Percentiles rank a stretch among this genome's conserved stretches.
These are phyloP conservation scores for Noturus placidus DNA, from an alignment of 2,113 vertebrate genomes.

Conservation along the genomic window DNA sequence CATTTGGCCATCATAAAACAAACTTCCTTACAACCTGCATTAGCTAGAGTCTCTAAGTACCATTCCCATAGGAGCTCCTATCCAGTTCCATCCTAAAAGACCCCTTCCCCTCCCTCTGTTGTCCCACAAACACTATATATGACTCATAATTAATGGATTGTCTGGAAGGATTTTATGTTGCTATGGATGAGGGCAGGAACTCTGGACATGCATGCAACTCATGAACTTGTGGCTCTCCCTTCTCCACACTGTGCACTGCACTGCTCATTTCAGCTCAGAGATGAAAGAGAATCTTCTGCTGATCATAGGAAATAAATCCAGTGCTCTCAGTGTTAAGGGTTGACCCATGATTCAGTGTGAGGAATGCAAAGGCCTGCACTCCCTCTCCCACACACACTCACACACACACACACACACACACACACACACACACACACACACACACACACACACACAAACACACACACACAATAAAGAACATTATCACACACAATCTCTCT, in stretches of 20 bases:
- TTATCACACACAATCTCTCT: no score
- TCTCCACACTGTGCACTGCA: not conserved
- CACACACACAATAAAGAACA: slow-evolving; percentile 3
- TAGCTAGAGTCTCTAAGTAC: slow-evolving; percentile 4
- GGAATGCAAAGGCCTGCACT: slow-evolving; percentile 48
- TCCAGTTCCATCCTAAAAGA: slow-evolving; percentile 72
- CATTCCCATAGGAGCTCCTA: slow-evolving; percentile 34
- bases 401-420: slow-evolving; percentile 14
- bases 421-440: slow-evolving; percentile 16
- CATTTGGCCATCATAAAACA: not conserved
- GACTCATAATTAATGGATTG: not conserved
- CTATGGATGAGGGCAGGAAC: not conserved
- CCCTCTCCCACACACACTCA: not conserved
- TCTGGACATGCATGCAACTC: slow-evolving; percentile 9
- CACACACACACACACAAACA: slow-evolving; percentile 16
- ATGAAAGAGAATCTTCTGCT: slow-evolving; percentile 45
- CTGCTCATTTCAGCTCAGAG: slow-evolving; percentile 13
- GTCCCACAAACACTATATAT: slow-evolving; percentile 59
- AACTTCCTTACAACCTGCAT: not conserved
- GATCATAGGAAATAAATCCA: slow-evolving; percentile 41
- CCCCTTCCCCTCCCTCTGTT: slow-evolving; percentile 89
- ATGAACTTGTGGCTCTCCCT: slow-evolving; percentile 16
- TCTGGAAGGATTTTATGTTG: not conserved
- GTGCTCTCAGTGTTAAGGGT: slow-evolving; percentile 26
- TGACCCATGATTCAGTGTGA: slow-evolving; percentile 47